phyloP scores from a whole-genome alignment of 1,140 invertebrate species.

The Batillaria attramentaria region DNA sequence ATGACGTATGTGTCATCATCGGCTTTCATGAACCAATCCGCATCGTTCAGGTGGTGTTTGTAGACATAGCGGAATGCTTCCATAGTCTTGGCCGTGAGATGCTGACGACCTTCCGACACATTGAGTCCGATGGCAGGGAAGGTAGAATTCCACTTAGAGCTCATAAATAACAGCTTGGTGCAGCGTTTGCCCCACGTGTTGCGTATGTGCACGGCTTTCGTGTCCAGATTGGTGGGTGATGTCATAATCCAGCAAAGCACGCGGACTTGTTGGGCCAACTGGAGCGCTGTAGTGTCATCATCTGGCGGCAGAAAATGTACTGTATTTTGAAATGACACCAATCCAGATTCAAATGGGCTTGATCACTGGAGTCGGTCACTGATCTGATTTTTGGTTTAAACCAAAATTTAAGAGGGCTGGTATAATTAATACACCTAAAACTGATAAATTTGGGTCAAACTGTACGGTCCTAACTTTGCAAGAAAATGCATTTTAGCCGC shows the following conservation, averaged over 20 bases:
- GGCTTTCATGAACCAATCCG: constrained; percentile 69
- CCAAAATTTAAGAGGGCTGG: too few relatives aligned
- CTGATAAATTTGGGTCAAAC: too few relatives aligned
- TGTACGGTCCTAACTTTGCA: too few relatives aligned
- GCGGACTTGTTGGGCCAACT: constrained; percentile 77
- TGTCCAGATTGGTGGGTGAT: constrained; percentile 88
- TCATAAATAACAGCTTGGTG: constrained; percentile 76
- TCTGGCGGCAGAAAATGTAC: too few relatives aligned
- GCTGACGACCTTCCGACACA: constrained; percentile 64
- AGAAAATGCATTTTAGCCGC: too few relatives aligned
- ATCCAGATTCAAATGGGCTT: too few relatives aligned
- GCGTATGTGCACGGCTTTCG: constrained; percentile 92
- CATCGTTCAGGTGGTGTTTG: constrained; percentile 66
- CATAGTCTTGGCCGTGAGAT: constrained; percentile 58
- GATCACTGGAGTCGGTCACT: too few relatives aligned
- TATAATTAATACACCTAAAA: too few relatives aligned
- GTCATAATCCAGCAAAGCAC: constrained; percentile 97
- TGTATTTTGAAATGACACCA: too few relatives aligned
- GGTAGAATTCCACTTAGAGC: constrained; percentile 52
- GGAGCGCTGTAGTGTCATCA: constrained; percentile 78
- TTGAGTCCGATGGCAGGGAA: constrained; percentile 63
- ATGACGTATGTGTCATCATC: constrained; percentile 84
- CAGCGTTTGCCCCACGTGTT: constrained; percentile 96
- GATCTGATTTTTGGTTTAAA: too few relatives aligned
- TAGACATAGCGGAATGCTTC: constrained; percentile 83